A percentile compares a stretch with the other conserved stretches of the same genome.
Conservation (phyloP, 2,888 invertebrate genomes). For the Aphidius colemani region DNA sequence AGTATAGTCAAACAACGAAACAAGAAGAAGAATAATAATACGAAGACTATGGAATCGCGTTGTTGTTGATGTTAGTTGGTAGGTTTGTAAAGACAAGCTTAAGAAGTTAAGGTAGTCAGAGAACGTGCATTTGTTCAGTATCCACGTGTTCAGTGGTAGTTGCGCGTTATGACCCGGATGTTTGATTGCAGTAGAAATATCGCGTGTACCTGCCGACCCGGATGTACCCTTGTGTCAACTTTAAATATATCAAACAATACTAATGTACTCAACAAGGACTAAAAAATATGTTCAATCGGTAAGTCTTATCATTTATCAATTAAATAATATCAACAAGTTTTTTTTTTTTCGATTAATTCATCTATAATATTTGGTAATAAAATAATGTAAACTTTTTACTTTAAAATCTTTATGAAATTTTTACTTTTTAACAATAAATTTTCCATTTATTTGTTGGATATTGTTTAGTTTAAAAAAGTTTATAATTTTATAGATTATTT, state of each 20-base stretch:
- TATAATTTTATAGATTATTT: background rate
- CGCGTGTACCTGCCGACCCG: slow-evolving; percentile 59
- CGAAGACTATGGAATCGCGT: too few species aligned
- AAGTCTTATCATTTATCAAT: slow-evolving; percentile 42
- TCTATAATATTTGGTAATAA: too few species aligned
- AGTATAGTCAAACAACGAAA: slow-evolving; percentile 28
- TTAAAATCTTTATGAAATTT: too few species aligned
- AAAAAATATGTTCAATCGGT: slow-evolving; percentile 61
- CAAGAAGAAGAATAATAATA: slow-evolving; percentile 28
- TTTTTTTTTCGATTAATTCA: too few species aligned
- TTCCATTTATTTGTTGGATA: too few species aligned
- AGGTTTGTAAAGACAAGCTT: slow-evolving; percentile 35
- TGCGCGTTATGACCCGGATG: slow-evolving; percentile 62
- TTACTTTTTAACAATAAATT: too few species aligned
- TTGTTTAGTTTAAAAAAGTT: too few species aligned
- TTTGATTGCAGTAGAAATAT: slow-evolving; percentile 60
- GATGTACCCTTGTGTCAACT: slow-evolving; percentile 44
- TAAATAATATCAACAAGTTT: background rate
- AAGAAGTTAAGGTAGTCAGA: slow-evolving; percentile 37
- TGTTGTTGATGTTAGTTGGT: slow-evolving; percentile 29
- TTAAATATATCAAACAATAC: slow-evolving; percentile 41
- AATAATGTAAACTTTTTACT: too few species aligned
- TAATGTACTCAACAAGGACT: slow-evolving; percentile 55
- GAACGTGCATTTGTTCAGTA: slow-evolving; percentile 54
- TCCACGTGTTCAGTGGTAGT: slow-evolving; percentile 61